Conservation (phyloP, 2,113 vertebrate species). For the Pungitius pungitius region DNA sequence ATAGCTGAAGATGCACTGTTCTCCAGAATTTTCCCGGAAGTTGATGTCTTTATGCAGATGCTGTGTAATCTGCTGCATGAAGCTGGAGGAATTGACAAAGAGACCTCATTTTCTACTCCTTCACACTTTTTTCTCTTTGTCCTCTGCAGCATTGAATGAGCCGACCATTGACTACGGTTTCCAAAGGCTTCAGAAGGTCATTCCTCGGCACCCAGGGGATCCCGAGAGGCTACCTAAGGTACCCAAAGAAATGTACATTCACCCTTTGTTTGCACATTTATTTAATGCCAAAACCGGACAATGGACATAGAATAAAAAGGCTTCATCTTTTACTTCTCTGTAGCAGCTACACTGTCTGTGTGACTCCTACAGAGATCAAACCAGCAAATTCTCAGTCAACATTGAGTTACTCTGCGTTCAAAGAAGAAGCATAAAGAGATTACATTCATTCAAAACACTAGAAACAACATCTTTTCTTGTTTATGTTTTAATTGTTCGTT, state of each 20-base stretch:
- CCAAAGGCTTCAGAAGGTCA: slow-evolving; percentile 96
- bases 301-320: not conserved
- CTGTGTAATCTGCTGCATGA: not conserved
- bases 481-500: slow-evolving; percentile 30
- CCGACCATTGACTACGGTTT: slow-evolving; percentile 98
- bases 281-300: slow-evolving; percentile 2
- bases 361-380: slow-evolving; percentile 25
- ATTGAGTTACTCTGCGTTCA: slow-evolving; percentile 60
- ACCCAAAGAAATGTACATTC: slow-evolving; percentile 22
- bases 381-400: slow-evolving; percentile 3
- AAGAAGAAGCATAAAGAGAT: slow-evolving; percentile 68
- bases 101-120: slow-evolving; percentile 7
- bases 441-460: slow-evolving; percentile 13
- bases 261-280: slow-evolving; percentile 1
- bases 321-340: not conserved
- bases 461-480: slow-evolving; percentile 10
- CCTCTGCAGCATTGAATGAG: slow-evolving; percentile 90
- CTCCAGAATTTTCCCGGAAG: not conserved
- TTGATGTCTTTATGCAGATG: not conserved
- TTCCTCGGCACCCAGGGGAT: slow-evolving; percentile 94
- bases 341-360: no score
- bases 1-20: not conserved
- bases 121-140: slow-evolving; percentile 20
- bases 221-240: slow-evolving; percentile 96
- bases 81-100: not conserved